Evolutionary conservation across 2,113 vertebrate species (phyloP), one percentile per base, ranked within the genome.

Genomic region (Gasterosteus nipponicus): DNA sequence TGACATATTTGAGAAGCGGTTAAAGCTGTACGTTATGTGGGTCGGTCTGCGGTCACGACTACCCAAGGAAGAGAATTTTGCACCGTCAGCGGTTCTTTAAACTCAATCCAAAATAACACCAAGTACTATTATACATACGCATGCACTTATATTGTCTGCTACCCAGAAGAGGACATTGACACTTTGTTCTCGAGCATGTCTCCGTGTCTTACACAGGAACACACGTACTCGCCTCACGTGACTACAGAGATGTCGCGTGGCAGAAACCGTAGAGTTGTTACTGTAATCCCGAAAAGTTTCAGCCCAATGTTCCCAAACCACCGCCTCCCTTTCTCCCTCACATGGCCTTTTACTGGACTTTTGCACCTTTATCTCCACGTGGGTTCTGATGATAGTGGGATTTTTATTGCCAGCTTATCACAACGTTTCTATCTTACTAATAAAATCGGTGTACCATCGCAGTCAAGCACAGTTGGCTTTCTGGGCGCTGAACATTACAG

Each of bases 351-450:
- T 41, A 38, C 6, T 73, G 73, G 56, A 82, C 79, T 66, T 80
- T 80, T 60, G 61, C 9, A 10, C 75, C 31, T 59, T 44, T 65
- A 81, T 85, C 66, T 68, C 14, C 19, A 11, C n/a, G 15, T 10
- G 53, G 10, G 49, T 70, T 35, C 42, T 46, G 54, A 73, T 74
- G 72, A 76, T 75, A 54, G 46, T 57, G 3, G n/a, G 8, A 70
- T 15, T 26, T 70, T 78, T 63, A 87, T 49, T 70, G 67, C 70
- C 33, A 46, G 19, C 67, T 67, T 39, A 80, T 86, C 69, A 47
- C 16, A 1, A 26, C 63, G 22, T 58, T 69, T 64, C 10, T 18
- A 80, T 47, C 19, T 3, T 22, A 22, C 44, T 18, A 56, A 69
- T 54, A 64, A 73, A 73, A 79, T 11, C 7, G 2, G 72, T 67